A percentile compares a stretch with the other conserved stretches of the same genome.
Evolutionary conservation across 1,140 invertebrate genomes (phyloP).

Genomic region (Musca domestica): DNA sequence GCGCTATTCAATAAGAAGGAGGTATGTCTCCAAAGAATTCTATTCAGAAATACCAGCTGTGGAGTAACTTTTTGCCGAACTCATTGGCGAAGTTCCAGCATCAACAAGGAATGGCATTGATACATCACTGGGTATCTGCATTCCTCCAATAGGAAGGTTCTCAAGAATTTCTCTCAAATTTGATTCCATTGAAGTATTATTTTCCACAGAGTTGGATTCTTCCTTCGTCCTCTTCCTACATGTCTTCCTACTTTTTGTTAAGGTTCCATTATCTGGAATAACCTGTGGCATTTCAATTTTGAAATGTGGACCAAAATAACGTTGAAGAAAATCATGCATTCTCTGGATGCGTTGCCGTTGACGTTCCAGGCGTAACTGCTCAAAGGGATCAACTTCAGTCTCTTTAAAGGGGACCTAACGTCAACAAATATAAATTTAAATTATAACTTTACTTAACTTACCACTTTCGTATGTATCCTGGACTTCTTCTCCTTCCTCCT

Average conservation of each 20-base stretch:
- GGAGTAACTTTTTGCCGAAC: background rate
- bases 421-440: too few species aligned
- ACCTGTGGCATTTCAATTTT: background rate
- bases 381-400: background rate
- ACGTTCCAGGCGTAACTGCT: background rate
- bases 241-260: background rate
- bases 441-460: background rate
- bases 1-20: too few species aligned
- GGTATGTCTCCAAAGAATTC: too few species aligned
- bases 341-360: background rate
- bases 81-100: background rate
- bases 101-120: too few species aligned
- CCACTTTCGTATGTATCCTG: background rate
- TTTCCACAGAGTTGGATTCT: background rate
- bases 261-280: background rate
- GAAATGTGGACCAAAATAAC: background rate
- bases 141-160: too few species aligned
- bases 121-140: too few species aligned
- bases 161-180: too few species aligned
- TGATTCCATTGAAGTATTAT: too few species aligned
- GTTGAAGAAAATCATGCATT: conserved; percentile 1
- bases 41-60: too few species aligned
- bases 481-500: background rate
- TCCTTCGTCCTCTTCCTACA: background rate
- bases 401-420: background rate